Percentiles rank a stretch among this genome's conserved stretches.
Evolutionary conservation across 2,888 invertebrate genomes (phyloP).

Genomic region (Seladonia tumulorum): DNA sequence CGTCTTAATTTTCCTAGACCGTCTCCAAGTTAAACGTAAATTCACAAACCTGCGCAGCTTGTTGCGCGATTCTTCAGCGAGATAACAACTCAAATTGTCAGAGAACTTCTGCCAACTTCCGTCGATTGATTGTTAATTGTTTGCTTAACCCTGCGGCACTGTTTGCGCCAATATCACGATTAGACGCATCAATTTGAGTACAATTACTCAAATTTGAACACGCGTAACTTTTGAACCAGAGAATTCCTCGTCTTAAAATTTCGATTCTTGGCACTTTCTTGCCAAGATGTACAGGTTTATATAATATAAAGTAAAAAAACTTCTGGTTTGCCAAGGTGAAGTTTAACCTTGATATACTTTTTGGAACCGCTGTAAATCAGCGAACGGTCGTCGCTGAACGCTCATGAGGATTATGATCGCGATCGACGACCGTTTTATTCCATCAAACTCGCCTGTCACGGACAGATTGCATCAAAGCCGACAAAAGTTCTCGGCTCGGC

Average conservation of each 20-base stretch:
- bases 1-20: neutral
- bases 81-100: neutral
- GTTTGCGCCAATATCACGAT: too few relatives aligned
- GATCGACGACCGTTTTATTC: constrained; percentile 12
- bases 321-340: too few relatives aligned
- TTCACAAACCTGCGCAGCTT: neutral
- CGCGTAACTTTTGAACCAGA: too few relatives aligned
- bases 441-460: constrained; percentile 31
- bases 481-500: neutral
- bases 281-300: too few relatives aligned
- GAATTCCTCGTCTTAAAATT: too few relatives aligned
- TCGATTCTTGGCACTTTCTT: too few relatives aligned
- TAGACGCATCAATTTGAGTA: too few relatives aligned
- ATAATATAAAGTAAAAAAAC: too few relatives aligned
- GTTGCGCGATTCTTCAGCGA: neutral
- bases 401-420: neutral
- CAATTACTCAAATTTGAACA: too few relatives aligned
- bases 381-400: too few relatives aligned
- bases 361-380: too few relatives aligned
- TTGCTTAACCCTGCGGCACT: neutral
- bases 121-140: neutral
- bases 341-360: too few relatives aligned
- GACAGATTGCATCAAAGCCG: constrained; percentile 16
- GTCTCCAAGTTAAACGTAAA: neutral
- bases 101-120: neutral